A percentile compares a stretch with the other conserved stretches of the same genome.
Conservation (phyloP, 2,797 vertebrate genomes). For the Numenius phaeopus region DNA sequence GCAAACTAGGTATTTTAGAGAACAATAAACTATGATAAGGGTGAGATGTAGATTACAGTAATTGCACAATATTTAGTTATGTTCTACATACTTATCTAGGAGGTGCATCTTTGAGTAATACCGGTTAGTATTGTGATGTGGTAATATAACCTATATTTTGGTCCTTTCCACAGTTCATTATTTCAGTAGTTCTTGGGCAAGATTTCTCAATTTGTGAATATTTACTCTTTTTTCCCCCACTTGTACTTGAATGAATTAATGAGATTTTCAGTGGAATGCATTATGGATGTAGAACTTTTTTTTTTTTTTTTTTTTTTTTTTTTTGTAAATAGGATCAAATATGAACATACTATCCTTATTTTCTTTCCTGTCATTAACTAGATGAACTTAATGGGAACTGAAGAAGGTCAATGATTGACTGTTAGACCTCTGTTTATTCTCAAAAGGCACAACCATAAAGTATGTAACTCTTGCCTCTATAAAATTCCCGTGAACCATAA, state of each 20-base stretch:
- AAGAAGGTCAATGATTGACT: not conserved
- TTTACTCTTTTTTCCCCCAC: rapidly evolving
- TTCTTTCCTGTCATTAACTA: not conserved
- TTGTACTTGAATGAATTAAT: not conserved
- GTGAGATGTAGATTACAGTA: not conserved
- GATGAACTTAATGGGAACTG: not conserved
- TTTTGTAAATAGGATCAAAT: not conserved
- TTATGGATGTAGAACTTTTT: not conserved
- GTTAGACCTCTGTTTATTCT: not conserved
- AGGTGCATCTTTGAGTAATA: not conserved
- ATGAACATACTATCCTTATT: not conserved
- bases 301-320: not conserved
- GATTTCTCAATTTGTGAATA: not conserved
- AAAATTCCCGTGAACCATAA: not conserved
- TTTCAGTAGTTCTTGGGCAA: not conserved
- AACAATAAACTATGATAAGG: not conserved
- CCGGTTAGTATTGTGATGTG: not conserved
- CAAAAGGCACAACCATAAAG: not conserved
- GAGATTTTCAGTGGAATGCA: not conserved
- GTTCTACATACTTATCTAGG: not conserved
- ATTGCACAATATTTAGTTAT: not conserved
- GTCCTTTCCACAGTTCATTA: not conserved
- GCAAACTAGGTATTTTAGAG: not conserved
- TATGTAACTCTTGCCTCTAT: not conserved
- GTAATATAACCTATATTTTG: not conserved